Conservation (phyloP, 1,140 invertebrate genomes). For the Macrobrachium nipponense region DNA sequence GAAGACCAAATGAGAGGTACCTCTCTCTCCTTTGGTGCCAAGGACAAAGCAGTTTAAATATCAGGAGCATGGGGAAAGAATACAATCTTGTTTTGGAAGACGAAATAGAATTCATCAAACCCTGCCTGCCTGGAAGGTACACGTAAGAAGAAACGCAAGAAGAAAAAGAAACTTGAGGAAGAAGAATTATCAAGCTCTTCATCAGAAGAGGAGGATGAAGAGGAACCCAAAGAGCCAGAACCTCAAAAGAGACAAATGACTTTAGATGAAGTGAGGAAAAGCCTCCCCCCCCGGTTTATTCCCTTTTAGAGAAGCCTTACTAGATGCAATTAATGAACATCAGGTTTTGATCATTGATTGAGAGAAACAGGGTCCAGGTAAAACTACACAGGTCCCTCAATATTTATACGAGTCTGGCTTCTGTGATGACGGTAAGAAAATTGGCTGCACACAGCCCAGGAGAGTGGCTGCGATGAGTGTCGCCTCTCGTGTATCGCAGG, state of each 20-base stretch:
- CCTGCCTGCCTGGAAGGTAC: conserved; percentile 88
- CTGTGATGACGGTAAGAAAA: conserved; percentile 82
- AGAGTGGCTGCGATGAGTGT: conserved; percentile 86
- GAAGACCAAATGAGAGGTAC: conserved; percentile 96
- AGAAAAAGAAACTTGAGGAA: conserved; percentile 47
- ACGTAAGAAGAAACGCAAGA: conserved; percentile 64
- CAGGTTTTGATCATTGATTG: conserved; percentile 95
- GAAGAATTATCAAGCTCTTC: conserved; percentile 31
- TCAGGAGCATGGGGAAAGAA: conserved; percentile 76
- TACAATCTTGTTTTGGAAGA: conserved; percentile 96
- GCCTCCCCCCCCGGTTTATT: conserved; percentile 93
- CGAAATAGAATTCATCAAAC: conserved; percentile 98
- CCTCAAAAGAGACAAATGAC: conserved; percentile 82
- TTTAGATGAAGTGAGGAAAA: conserved; percentile 92
- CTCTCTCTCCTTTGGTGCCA: conserved; percentile 91
- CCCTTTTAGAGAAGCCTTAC: conserved; percentile 89
- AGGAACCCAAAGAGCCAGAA: conserved; percentile 75
- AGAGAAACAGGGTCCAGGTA: conserved; percentile 89
- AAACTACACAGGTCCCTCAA: conserved; percentile 99
- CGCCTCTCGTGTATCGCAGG: conserved; percentile 79
- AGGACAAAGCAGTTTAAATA: conserved; percentile 75
- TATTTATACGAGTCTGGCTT: conserved; percentile 94
- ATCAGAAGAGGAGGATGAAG: conserved; percentile 63
- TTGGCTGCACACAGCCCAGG: conserved; percentile 82
- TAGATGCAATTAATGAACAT: conserved; percentile 58